Evolutionary conservation across 2,888 invertebrate genomes (phyloP).

Genomic region (Notodonta dromedarius): DNA sequence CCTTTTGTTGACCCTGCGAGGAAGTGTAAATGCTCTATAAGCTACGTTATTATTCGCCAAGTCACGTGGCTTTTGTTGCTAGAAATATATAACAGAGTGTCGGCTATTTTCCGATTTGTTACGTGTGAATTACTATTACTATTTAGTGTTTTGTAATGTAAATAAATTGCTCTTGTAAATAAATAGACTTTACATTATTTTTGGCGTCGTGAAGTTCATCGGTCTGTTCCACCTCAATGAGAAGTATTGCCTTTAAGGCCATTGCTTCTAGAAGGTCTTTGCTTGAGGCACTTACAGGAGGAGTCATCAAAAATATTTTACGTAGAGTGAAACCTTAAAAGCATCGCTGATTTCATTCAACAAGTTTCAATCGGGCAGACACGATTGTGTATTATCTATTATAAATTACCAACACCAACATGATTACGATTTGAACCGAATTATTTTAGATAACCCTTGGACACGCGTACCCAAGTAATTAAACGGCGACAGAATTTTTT

Average conservation of each 20-base stretch:
- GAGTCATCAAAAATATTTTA: too few relatives aligned
- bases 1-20: slow-evolving; percentile 41
- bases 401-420: not conserved
- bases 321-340: too few relatives aligned
- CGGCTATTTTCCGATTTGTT: slow-evolving; percentile 1
- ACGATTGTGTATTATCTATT: too few relatives aligned
- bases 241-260: not conserved
- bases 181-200: not conserved
- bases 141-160: not conserved
- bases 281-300: too few relatives aligned
- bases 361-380: too few relatives aligned
- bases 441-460: slow-evolving; percentile 7
- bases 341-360: too few relatives aligned
- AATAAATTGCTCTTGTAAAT: not conserved
- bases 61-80: slow-evolving; percentile 2
- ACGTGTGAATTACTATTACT: slow-evolving; percentile 3
- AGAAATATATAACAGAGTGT: slow-evolving; percentile 2
- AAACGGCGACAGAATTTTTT: slow-evolving; percentile 47
- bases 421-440: not conserved
- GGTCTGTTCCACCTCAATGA: not conserved
- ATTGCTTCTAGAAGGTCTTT: not conserved
- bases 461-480: slow-evolving; percentile 25
- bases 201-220: not conserved
- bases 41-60: not conserved
- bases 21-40: slow-evolving; percentile 19